phyloP scores from a whole-genome alignment of 2,113 vertebrate genomes.

The Rhizomys pruinosus region DNA sequence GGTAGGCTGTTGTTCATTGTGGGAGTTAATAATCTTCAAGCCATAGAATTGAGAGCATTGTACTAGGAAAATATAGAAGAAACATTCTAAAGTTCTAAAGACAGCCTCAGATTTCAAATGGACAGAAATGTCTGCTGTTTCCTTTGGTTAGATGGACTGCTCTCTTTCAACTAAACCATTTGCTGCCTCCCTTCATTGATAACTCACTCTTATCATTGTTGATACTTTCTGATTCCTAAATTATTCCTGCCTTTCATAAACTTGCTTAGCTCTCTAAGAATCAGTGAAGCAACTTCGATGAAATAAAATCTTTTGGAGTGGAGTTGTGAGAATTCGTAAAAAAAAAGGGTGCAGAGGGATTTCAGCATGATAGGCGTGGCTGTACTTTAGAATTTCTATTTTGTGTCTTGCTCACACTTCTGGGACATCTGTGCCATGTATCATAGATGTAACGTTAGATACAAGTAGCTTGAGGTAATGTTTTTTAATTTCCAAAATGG shows the following conservation, averaged over 20 bases:
- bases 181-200: background rate
- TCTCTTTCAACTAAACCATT: background rate
- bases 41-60: no score
- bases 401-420: background rate
- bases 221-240: background rate
- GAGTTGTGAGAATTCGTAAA: background rate
- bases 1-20: background rate
- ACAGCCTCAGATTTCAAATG: no score
- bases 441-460: no score
- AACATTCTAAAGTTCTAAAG: no score
- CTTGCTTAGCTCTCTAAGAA: background rate
- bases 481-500: constrained; percentile 20
- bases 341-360: background rate
- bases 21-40: no score
- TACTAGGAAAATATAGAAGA: no score
- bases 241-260: background rate
- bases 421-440: background rate
- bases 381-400: background rate
- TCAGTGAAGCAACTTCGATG: background rate
- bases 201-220: background rate
- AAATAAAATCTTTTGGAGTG: background rate
- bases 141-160: background rate
- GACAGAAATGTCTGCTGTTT: no score
- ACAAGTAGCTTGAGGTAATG: background rate
- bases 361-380: background rate